Conservation (phyloP, 1,140 invertebrate genomes). For the Caligus rogercresseyi region DNA sequence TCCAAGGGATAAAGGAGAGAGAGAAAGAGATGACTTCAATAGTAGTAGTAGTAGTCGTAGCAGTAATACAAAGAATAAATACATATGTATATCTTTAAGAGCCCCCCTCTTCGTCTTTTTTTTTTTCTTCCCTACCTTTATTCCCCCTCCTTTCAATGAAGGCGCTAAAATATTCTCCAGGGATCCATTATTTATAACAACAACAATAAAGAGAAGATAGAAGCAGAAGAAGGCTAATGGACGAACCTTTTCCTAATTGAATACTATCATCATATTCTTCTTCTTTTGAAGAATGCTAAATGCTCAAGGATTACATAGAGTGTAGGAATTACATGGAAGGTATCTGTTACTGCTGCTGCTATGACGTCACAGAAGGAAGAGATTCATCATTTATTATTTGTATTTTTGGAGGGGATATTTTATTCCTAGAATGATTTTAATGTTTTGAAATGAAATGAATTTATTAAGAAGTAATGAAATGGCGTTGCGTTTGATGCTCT, state of each 20-base stretch:
- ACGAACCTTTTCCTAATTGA: background rate
- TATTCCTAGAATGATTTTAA: too few species aligned
- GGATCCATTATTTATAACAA: background rate
- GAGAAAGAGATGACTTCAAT: constrained; percentile 17
- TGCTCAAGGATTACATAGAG: background rate
- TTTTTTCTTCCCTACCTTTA: constrained; percentile 4
- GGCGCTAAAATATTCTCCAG: background rate
- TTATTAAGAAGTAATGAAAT: too few species aligned
- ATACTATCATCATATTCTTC: background rate
- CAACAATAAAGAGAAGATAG: background rate
- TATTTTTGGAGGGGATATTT: too few species aligned
- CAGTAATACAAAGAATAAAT: background rate
- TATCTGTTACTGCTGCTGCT: too few species aligned
- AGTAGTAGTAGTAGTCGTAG: background rate
- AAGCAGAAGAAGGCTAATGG: background rate
- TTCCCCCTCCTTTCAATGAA: background rate
- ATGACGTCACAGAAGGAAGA: too few species aligned
- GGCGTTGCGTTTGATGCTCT: too few species aligned
- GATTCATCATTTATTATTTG: too few species aligned
- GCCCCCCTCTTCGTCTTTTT: constrained; percentile 3
- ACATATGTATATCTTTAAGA: background rate
- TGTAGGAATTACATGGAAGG: too few species aligned
- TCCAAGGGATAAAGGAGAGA: constrained; percentile 10
- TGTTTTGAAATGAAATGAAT: too few species aligned
- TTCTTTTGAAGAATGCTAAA: background rate